Evolutionary conservation across 2,888 invertebrate species (phyloP).

Genomic region (Drosophila formosana): DNA sequence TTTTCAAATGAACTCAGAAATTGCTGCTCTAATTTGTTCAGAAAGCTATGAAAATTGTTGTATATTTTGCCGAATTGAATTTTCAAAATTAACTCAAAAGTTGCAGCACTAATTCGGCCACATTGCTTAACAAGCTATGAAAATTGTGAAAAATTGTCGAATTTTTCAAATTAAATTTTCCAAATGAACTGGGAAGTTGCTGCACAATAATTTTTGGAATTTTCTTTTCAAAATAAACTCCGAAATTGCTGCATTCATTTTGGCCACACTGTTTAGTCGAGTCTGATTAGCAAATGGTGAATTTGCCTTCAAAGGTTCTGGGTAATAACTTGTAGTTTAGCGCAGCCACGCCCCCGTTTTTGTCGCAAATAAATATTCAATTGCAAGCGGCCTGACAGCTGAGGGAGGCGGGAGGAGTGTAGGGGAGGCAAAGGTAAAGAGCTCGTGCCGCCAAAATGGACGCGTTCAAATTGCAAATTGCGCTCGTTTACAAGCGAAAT

Average conservation of each 20-base stretch:
- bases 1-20: too few species aligned
- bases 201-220: background rate
- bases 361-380: constrained; percentile 70
- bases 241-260: background rate
- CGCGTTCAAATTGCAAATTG: constrained; percentile 80
- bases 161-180: too few species aligned
- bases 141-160: too few species aligned
- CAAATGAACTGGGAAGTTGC: too few species aligned
- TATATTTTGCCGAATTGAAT: too few species aligned
- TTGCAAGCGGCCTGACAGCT: constrained; percentile 46
- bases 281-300: constrained; percentile 44
- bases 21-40: too few species aligned
- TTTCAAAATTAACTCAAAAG: too few species aligned
- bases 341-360: constrained; percentile 46
- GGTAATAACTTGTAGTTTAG: constrained; percentile 61
- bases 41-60: too few species aligned
- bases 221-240: background rate
- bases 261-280: constrained; percentile 32
- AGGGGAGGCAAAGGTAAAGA: background rate
- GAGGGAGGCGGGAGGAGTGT: background rate
- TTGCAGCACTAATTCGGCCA: too few species aligned
- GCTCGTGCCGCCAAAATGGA: constrained; percentile 61
- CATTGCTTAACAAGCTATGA: too few species aligned
- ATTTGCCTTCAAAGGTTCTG: constrained; percentile 32
- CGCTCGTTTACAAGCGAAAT: constrained; percentile 79